phyloP scores from a whole-genome alignment of 2,797 vertebrate genomes.

The Gymnocypris eckloni region DNA sequence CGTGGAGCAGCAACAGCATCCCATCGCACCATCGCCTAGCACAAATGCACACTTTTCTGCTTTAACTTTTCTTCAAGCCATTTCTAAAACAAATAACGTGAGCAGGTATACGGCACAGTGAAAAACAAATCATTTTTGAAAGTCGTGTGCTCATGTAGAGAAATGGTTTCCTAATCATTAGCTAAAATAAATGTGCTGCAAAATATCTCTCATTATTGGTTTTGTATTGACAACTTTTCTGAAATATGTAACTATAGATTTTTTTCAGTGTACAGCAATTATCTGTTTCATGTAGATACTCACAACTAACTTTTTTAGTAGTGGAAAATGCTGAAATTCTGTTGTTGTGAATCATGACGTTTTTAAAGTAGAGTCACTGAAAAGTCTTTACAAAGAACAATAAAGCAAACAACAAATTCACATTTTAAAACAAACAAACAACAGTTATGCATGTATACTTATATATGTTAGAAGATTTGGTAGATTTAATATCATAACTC shows the following conservation, averaged over 20 bases:
- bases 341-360: neutral
- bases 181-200: neutral
- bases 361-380: neutral
- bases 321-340: neutral
- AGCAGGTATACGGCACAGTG: neutral
- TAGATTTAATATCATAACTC: neutral
- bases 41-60: neutral
- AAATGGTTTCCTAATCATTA: rapidly evolving
- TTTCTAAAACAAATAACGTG: neutral
- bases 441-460: neutral
- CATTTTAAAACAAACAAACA: neutral
- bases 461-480: neutral
- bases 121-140: neutral
- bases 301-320: neutral
- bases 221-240: neutral
- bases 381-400: neutral
- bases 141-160: neutral
- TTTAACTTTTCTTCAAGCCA: neutral
- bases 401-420: neutral
- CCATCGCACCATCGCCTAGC: neutral
- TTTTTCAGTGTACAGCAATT: neutral
- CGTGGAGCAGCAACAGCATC: slow-evolving; percentile 62
- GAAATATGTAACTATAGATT: neutral
- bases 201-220: neutral
- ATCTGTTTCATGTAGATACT: neutral